Percentiles rank a stretch among this genome's conserved stretches.
phyloP scores from a whole-genome alignment of 2,888 invertebrate genomes.

The Coleophora flavipennella region DNA sequence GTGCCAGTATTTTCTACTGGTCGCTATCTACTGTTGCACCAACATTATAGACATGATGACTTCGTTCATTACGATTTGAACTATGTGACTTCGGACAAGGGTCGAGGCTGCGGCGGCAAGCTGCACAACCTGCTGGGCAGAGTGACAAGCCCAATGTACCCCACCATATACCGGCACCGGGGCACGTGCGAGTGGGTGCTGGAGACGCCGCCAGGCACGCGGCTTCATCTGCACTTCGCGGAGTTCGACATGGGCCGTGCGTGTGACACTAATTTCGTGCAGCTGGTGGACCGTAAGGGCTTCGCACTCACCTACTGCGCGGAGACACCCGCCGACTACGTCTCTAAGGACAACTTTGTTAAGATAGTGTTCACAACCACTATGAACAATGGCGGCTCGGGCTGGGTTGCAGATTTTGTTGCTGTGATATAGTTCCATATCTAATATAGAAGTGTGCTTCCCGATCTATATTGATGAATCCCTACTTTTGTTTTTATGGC shows the following conservation, averaged over 20 bases:
- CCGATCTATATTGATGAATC: too few relatives aligned
- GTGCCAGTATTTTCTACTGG: conserved; percentile 76
- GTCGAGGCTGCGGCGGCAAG: conserved; percentile 54
- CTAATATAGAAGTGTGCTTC: neutral
- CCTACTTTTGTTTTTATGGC: too few relatives aligned
- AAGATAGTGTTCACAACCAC: conserved; percentile 76
- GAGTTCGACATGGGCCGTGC: conserved; percentile 76
- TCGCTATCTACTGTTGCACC: conserved; percentile 75
- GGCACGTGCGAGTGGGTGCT: conserved; percentile 54
- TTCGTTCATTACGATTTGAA: conserved; percentile 36
- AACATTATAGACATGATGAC: conserved; percentile 24
- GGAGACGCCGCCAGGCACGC: conserved; percentile 42
- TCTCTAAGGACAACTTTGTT: conserved; percentile 67
- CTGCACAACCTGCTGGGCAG: conserved; percentile 35
- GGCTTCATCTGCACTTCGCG: conserved; percentile 36
- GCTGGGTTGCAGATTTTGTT: conserved; percentile 73
- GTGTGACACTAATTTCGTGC: conserved; percentile 78
- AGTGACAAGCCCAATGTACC: conserved; percentile 56
- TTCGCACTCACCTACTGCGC: conserved; percentile 52
- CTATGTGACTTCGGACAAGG: conserved; percentile 47
- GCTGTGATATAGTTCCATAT: too few relatives aligned
- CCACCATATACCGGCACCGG: conserved; percentile 39
- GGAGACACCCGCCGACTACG: conserved; percentile 73
- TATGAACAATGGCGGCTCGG: conserved; percentile 79
- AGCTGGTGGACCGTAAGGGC: conserved; percentile 69